Evolutionary conservation across 2,113 vertebrate genomes (phyloP), one percentile per base, ranked within the genome.

Genomic region (Cromileptes altivelis): DNA sequence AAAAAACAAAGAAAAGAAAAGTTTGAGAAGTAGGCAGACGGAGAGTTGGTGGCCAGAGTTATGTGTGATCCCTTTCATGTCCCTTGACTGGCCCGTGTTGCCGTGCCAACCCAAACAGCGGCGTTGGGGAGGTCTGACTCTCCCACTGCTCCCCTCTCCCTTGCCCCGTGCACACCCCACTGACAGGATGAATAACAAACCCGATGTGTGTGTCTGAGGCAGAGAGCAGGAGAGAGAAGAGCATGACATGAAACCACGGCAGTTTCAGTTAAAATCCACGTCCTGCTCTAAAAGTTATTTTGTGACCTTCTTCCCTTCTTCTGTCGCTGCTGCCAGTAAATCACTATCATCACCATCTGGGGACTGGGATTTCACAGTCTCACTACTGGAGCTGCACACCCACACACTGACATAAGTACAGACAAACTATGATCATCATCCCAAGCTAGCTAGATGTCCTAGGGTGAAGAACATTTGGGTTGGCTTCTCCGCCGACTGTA

Each of bases 121-220:
- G 81, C 79, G 3, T 78, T 85, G 84, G 88, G 92, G 90, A 90
- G 89, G 89, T 93, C 92, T n/a, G 55, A 82, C 83, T 69, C 85
- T 69, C 82, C 62, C 47, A 23, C 71, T 50, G 73, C 82, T 83
- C 88, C 69, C 68, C 86, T 77, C 79, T 69, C 70, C 56, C 69
- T 83, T 70, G 68, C 85, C 88, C 79, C 19, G 33, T 70, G 75
- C 78, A 89, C 88, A 88, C 81, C 88, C 89, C 88, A 92, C 74
- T 89, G 86, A 91, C 91, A 91, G 85, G 87, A 91, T 80, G 77
- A 92, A 93, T 67, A 94, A 94, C 93, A 93, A 92, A 92, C 85
- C 68, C 6, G 37, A 62, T 85, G 85, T 90, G 85, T 90, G 85
- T 75, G 79, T 78, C 69, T 81, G 85, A 85, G 64, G 64, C 30